Base-by-base conservation (phyloP, 2,888 invertebrate genomes). In the Sepioteuthis lessoniana region DNA sequence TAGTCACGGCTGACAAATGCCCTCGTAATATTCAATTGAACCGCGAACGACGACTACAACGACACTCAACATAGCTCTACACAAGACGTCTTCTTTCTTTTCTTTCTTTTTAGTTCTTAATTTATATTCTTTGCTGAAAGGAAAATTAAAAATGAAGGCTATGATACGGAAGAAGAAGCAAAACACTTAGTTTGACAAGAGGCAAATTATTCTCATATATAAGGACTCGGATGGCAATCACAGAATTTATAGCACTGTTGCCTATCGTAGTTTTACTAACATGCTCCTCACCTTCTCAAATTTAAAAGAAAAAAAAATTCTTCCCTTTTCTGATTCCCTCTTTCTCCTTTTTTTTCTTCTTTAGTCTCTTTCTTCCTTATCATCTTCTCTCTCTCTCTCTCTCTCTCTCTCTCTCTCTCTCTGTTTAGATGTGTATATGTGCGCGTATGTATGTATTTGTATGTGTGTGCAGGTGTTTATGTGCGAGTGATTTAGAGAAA, bases 21-120 rank as follows among this genome's bases (percentile, higher is more conserved):
- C 76, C 76, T 76, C n/a, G 76, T 76, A n/a, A 76, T n/a, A 76
- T 76, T 76, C n/a, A 76, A 76, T 76, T 76, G 76, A 76, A 76
- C 76, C 76, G 10, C n/a, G 76, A 16, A 76, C 3, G 76, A 55
- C 55, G 47, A 47, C 47, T 4, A 16, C 47, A 13, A 47, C 16
- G 31, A 31, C 5, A 19, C 16, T 76, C 76, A 76, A 16, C n/a
- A 76, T 76, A n/a, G 76, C 76, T 76, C n/a, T 3, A 25, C n/a
- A 35, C 76, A 76, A 35, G n/a, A 76, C n/a, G 35, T 35, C 19
- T 3, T 76, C n/a, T n/a, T 35, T n/a, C n/a, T 16, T 35, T n/a
- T n/a, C 4, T 35, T n/a, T n/a, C n/a, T 76, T 8, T 35, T 35
- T 76, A 0, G 13, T 35, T 76, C 28, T 25, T 21, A 5, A 3